These are phyloP conservation scores for Lasioglossum leucozonium DNA, from an alignment of 2,888 invertebrate genomes.

Conservation along the genomic window DNA sequence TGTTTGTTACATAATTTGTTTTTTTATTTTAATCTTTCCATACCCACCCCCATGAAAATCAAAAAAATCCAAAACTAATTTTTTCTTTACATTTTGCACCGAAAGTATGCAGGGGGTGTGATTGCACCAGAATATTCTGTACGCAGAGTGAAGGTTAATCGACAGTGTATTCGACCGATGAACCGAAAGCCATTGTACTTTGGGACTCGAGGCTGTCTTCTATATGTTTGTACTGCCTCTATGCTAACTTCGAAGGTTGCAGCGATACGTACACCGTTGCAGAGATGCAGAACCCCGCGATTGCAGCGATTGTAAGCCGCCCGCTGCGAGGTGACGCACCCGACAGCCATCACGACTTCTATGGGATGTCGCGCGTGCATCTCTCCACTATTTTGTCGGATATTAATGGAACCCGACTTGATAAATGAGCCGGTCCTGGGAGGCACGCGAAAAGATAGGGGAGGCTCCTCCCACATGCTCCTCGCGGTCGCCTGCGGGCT, in stretches of 20 bases:
- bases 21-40: too few relatives aligned
- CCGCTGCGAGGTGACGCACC: constrained; percentile 10
- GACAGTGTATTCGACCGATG: too few relatives aligned
- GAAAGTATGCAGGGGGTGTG: too few relatives aligned
- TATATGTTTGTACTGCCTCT: too few relatives aligned
- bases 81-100: too few relatives aligned
- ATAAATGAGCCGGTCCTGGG: constrained; percentile 75
- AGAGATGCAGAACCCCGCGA: constrained; percentile 28
- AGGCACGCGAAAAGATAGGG: constrained; percentile 72
- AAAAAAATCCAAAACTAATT: too few relatives aligned
- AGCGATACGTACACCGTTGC: neutral
- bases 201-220: neutral
- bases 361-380: constrained; percentile 74
- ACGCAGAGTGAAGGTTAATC: too few relatives aligned
- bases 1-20: too few relatives aligned
- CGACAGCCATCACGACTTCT: constrained; percentile 68
- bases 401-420: constrained; percentile 77
- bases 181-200: neutral
- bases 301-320: constrained; percentile 7
- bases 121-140: too few relatives aligned
- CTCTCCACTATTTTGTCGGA: constrained; percentile 76
- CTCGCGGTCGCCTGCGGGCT: constrained; percentile 59
- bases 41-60: too few relatives aligned
- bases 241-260: neutral
- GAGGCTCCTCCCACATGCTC: constrained; percentile 54